Percentiles rank a stretch among this genome's conserved stretches.
phyloP scores from a whole-genome alignment of 2,888 invertebrate species.

The Drosophila subquinaria region DNA sequence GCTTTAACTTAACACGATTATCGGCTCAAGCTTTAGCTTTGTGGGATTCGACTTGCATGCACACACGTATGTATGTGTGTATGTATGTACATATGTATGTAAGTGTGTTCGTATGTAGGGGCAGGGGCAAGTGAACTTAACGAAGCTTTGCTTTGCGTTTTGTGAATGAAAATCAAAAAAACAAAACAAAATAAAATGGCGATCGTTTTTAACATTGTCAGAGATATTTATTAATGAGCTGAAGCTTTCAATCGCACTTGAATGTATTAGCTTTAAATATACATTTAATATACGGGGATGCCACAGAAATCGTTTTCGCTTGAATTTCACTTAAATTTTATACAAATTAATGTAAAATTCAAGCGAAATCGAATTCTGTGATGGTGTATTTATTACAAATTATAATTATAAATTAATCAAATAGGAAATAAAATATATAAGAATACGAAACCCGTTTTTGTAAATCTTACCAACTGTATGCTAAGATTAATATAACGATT shows the following conservation, averaged over 20 bases:
- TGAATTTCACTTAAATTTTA: too few species aligned
- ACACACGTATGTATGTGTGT: neutral
- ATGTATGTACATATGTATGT: neutral
- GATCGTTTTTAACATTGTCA: conserved; percentile 20
- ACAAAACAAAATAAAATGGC: conserved; percentile 45
- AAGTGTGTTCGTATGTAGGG: neutral
- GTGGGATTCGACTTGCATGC: conserved; percentile 1
- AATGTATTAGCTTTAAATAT: too few species aligned
- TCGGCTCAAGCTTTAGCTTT: conserved; percentile 28
- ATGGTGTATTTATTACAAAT: too few species aligned
- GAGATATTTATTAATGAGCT: conserved; percentile 18
- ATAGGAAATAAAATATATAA: too few species aligned
- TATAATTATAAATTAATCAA: too few species aligned
- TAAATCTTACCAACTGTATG: neutral
- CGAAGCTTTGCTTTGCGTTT: conserved; percentile 34
- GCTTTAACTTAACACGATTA: conserved; percentile 32
- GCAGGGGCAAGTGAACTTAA: conserved; percentile 13
- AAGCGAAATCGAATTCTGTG: too few species aligned
- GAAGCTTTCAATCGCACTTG: conserved; percentile 2
- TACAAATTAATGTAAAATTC: too few species aligned
- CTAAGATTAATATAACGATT: neutral
- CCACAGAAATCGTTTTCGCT: too few species aligned
- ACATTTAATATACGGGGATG: too few species aligned
- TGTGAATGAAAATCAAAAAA: conserved; percentile 52
- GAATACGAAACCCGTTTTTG: too few species aligned